phyloP scores from a whole-genome alignment of 2,888 invertebrate genomes.

The Drosophila siamana region DNA sequence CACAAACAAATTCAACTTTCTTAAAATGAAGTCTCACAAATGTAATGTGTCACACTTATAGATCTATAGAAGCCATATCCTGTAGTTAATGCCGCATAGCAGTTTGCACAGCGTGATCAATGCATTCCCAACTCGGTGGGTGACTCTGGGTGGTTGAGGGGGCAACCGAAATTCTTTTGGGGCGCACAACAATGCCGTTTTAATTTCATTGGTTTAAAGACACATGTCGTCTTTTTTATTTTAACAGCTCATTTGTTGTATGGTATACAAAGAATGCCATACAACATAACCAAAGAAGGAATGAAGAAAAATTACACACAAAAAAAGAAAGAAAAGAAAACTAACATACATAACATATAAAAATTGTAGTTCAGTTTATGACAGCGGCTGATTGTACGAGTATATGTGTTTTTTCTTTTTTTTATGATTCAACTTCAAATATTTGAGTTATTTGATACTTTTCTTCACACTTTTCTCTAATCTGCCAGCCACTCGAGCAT shows the following conservation, averaged over 20 bases:
- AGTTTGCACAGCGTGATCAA: constrained; percentile 37
- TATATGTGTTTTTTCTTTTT: constrained; percentile 1
- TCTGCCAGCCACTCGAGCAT: constrained; percentile 29
- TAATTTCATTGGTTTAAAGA: constrained; percentile 55
- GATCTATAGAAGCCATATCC: constrained; percentile 26
- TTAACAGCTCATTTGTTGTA: constrained; percentile 75
- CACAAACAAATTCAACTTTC: no score
- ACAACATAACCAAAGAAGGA: constrained; percentile 28
- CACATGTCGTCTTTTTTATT: constrained; percentile 75
- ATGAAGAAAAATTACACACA: constrained; percentile 1
- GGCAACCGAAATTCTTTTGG: background rate
- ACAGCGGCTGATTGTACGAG: constrained; percentile 13
- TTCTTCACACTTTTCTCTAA: constrained; percentile 73
- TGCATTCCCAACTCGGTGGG: constrained; percentile 11
- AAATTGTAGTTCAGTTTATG: constrained; percentile 53
- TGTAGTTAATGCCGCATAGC: constrained; percentile 39
- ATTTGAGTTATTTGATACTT: constrained; percentile 74
- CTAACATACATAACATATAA: constrained; percentile 19
- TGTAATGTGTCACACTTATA: constrained; percentile 29
- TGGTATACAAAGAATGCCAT: constrained; percentile 56
- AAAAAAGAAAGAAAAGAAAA: constrained; percentile 18
- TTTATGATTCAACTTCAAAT: constrained; percentile 33
- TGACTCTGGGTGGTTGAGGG: no score
- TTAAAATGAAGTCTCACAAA: background rate
- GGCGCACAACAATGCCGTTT: constrained; percentile 46